Percentiles rank a stretch among this genome's conserved stretches.
phyloP scores from a whole-genome alignment of 2,797 vertebrate species.

The Sparidentex hasta region DNA sequence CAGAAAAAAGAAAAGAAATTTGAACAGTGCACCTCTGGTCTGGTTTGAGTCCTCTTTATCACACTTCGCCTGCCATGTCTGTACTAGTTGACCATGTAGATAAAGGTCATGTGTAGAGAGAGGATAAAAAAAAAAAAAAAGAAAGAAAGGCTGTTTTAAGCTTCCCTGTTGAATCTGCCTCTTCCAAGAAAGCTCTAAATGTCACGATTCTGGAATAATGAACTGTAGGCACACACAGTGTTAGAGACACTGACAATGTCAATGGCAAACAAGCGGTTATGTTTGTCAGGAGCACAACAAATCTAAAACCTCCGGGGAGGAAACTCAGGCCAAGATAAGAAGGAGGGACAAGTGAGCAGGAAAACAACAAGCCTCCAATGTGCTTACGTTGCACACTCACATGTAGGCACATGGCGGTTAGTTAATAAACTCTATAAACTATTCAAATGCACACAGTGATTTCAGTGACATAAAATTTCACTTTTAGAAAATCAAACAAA shows the following conservation, averaged over 20 bases:
- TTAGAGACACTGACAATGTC: background rate
- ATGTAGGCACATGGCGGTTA: background rate
- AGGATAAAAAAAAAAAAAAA: background rate
- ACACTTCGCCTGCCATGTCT: constrained; percentile 7
- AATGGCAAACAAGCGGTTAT: constrained; percentile 12
- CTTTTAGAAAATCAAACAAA: constrained; percentile 40
- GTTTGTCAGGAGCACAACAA: constrained; percentile 38
- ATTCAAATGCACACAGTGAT: constrained; percentile 26
- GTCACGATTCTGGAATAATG: background rate
- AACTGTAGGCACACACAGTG: background rate
- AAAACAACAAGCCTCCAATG: constrained; percentile 36
- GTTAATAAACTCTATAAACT: constrained; percentile 27
- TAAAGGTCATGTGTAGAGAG: background rate
- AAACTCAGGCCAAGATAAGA: constrained; percentile 61
- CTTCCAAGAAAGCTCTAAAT: background rate
- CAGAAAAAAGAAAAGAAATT: background rate
- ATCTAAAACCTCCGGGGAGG: constrained; percentile 51
- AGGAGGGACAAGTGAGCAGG: constrained; percentile 41
- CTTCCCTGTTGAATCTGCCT: background rate
- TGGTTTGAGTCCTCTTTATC: constrained; percentile 5
- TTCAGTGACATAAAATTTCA: background rate
- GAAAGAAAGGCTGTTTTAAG: background rate
- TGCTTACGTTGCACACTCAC: constrained; percentile 39
- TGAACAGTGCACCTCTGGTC: background rate
- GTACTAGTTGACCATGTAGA: background rate